A percentile compares a stretch with the other conserved stretches of the same genome.
Evolutionary conservation across 2,113 vertebrate genomes (phyloP).

Genomic region (Formicarius rufipectus): DNA sequence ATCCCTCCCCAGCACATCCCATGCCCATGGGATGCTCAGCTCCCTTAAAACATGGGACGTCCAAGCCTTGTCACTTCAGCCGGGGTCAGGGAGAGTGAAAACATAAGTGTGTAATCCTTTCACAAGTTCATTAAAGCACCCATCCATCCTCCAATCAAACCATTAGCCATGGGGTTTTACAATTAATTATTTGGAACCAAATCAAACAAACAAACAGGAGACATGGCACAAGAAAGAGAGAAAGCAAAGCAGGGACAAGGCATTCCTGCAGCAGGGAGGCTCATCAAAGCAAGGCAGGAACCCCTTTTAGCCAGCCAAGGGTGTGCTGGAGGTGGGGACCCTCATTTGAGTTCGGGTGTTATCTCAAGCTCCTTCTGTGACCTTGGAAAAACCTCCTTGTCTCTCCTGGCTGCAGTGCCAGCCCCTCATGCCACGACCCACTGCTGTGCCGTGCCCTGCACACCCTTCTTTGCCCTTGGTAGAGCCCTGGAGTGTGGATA

Average conservation of each 20-base stretch:
- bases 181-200: conserved; percentile 60
- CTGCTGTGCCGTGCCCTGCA: fast-evolving
- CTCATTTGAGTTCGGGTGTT: fast-evolving
- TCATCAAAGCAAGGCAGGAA: neutral
- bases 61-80: neutral
- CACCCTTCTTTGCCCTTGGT: neutral
- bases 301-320: neutral
- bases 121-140: conserved; percentile 50
- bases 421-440: fast-evolving
- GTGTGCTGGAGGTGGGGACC: neutral
- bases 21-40: fast-evolving
- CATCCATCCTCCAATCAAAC: conserved; percentile 32
- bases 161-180: conserved; percentile 32
- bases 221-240: neutral
- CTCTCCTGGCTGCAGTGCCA: neutral
- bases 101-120: conserved; percentile 29
- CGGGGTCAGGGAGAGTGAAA: conserved; percentile 8
- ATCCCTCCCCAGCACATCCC: neutral
- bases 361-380: neutral
- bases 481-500: neutral
- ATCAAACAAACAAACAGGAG: conserved; percentile 48
- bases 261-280: neutral
- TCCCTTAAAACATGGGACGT: neutral
- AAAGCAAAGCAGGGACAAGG: neutral
- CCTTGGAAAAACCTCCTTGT: neutral